These are phyloP conservation scores for Tipula vernalis DNA, from an alignment of 2,888 invertebrate species.

Conservation along the genomic window DNA sequence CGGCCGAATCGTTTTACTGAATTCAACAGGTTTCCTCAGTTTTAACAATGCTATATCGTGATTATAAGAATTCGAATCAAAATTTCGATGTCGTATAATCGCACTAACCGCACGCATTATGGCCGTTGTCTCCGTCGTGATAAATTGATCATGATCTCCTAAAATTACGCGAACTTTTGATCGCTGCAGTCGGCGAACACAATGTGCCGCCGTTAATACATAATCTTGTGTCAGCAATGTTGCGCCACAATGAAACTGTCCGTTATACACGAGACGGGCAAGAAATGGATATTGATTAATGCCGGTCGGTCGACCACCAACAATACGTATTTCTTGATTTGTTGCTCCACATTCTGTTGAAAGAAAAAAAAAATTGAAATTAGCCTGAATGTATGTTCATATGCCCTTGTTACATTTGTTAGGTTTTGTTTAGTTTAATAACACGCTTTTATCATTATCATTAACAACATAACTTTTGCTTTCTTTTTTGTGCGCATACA, in stretches of 20 bases:
- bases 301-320: conserved; percentile 70
- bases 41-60: conserved; percentile 73
- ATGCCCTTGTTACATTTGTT: not conserved
- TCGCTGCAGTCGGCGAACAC: conserved; percentile 65
- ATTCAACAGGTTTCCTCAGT: conserved; percentile 62
- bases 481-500: too few species aligned
- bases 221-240: conserved; percentile 72
- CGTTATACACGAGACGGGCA: conserved; percentile 73
- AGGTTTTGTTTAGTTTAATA: not conserved
- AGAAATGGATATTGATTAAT: conserved; percentile 81
- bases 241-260: conserved; percentile 80
- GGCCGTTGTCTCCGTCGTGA: conserved; percentile 62
- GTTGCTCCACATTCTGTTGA: conserved; percentile 62
- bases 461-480: too few species aligned
- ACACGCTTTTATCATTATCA: too few species aligned
- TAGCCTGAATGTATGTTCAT: not conserved
- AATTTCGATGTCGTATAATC: conserved; percentile 67
- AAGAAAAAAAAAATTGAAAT: not conserved
- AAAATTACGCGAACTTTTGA: conserved; percentile 72
- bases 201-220: conserved; percentile 78
- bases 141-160: conserved; percentile 74
- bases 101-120: conserved; percentile 71
- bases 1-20: conserved; percentile 47
- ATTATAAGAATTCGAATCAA: conserved; percentile 74
- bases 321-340: conserved; percentile 77